phyloP scores from a whole-genome alignment of 92 coral and sea anemone species.

The Actinernus sp. region DNA sequence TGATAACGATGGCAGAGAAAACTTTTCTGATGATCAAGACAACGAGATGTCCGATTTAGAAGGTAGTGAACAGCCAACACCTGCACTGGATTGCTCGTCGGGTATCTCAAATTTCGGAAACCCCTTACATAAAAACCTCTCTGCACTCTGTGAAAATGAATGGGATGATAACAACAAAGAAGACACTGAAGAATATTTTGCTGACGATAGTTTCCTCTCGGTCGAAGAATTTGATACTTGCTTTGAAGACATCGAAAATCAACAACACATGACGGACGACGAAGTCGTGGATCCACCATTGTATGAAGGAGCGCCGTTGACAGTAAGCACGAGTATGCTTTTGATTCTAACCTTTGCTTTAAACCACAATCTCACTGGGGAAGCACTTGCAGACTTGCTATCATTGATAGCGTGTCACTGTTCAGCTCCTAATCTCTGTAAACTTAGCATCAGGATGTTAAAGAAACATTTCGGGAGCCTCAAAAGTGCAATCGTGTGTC shows the following conservation, averaged over 20 bases:
- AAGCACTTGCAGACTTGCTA: constrained; percentile 40
- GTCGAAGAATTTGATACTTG: neutral
- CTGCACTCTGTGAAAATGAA: too few relatives aligned
- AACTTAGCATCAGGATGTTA: constrained; percentile 13
- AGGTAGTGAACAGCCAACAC: too few relatives aligned
- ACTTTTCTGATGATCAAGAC: too few relatives aligned
- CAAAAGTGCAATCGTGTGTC: constrained; percentile 9
- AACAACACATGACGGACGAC: constrained; percentile 1
- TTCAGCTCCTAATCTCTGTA: constrained; percentile 26
- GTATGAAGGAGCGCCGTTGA: constrained; percentile 4
- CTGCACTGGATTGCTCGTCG: too few relatives aligned
- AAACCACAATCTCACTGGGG: constrained; percentile 40
- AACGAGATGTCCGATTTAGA: too few relatives aligned
- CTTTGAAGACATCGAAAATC: neutral
- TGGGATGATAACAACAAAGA: constrained; percentile 2
- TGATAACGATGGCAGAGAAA: too few relatives aligned
- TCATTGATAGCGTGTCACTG: constrained; percentile 32
- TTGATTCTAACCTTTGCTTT: constrained; percentile 24
- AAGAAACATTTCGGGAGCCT: constrained; percentile 5
- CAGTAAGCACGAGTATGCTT: constrained; percentile 19
- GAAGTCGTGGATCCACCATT: neutral
- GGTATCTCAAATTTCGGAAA: too few relatives aligned
- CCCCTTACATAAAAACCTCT: too few relatives aligned
- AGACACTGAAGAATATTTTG: constrained; percentile 14
- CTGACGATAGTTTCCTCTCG: constrained; percentile 4